Percentiles rank a stretch among this genome's conserved stretches.
These are phyloP conservation scores for Lontra canadensis DNA, from an alignment of 2,113 vertebrate species.

Conservation along the genomic window DNA sequence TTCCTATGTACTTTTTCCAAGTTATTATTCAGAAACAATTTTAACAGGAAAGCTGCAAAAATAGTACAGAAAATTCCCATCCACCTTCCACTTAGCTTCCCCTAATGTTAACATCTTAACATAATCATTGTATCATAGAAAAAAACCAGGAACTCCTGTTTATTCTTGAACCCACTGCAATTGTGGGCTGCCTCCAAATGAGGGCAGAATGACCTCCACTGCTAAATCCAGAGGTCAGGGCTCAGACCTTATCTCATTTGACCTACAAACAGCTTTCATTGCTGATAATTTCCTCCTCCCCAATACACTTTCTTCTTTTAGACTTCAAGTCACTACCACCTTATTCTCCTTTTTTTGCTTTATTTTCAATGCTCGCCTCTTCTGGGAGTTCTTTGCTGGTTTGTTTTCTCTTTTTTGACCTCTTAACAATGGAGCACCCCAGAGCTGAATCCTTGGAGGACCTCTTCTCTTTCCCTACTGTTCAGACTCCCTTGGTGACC, in stretches of 20 bases:
- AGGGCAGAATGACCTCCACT: background rate
- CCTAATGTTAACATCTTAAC: background rate
- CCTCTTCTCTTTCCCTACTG: background rate
- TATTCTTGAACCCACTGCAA: background rate
- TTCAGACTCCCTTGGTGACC: background rate
- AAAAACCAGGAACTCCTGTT: slow-evolving; percentile 28
- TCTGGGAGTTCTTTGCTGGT: background rate
- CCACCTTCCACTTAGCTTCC: background rate
- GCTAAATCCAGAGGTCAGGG: background rate
- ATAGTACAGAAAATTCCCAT: background rate
- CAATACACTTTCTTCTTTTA: background rate
- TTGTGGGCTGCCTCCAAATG: background rate
- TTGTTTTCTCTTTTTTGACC: background rate
- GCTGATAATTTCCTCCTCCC: background rate
- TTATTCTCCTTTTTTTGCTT: background rate
- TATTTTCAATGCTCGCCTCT: background rate
- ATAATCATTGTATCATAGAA: background rate
- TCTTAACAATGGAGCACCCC: background rate
- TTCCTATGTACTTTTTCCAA: background rate
- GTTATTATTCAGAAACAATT: background rate
- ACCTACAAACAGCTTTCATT: background rate
- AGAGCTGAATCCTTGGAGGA: background rate
- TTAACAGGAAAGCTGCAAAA: slow-evolving; percentile 33
- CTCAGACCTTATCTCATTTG: background rate
- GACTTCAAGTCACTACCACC: background rate